Evolutionary conservation across 2,888 invertebrate species (phyloP), one percentile per base, ranked within the genome.

Genomic region (Sphaeridia pumilis): DNA sequence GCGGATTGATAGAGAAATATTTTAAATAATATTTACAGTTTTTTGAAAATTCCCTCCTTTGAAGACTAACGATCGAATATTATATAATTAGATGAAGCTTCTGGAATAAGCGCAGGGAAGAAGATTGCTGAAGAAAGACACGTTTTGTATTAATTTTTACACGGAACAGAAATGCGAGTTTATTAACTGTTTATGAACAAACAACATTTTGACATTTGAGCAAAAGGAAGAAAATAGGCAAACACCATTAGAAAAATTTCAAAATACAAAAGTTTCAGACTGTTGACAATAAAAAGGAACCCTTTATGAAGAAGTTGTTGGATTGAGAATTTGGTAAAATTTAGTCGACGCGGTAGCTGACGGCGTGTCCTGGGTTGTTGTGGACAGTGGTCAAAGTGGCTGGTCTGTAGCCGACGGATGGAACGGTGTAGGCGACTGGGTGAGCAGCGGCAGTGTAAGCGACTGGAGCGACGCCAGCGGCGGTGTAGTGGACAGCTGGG

Each of bases 351-450:
- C 70, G 65, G 69, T 72, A 71, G 46, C 69, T 68, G 55, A 71
- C 68, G 51, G 72, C 71, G 64, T 71, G 71, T 57, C 70, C 71
- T 49, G 72, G 71, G 66, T 66, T 71, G 68, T 71, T 69, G 65
- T 69, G 67, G 44, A 71, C 66, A 53, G 67, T 67, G 66, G 70
- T 71, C 52, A 69, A 66, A 48, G 68, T 68, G 52, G 69, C 70
- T 43, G 64, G 66, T 31, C 68, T 63, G 49, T 66, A 66, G 31
- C 68, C 63, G 49, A 66, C 60, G 12, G 63, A 58, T 25, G 54
- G 55, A 25, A 47, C 35, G 36, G 54, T 41, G 46, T 55, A 52
- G 24, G 43, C 46, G 48, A 55, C 55, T 52, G 56, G 52, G 24
- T 48, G 53, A 25, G 42, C 49, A 22, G 53, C 44, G 35, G 61